phyloP scores from a whole-genome alignment of 2,797 vertebrate genomes.

The Pampus argenteus region DNA sequence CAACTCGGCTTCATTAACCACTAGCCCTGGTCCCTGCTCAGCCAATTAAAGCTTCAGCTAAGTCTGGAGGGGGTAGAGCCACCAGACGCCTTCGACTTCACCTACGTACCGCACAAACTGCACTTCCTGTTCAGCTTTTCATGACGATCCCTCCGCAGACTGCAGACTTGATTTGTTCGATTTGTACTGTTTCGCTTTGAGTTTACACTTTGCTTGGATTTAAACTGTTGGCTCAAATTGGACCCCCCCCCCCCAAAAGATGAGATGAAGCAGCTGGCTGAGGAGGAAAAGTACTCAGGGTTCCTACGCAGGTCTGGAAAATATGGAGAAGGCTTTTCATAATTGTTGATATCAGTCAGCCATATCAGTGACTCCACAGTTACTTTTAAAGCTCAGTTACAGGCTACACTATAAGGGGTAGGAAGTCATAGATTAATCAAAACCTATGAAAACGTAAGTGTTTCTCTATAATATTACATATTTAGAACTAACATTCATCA shows the following conservation, averaged over 20 bases:
- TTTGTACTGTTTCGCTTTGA: slow-evolving; percentile 22
- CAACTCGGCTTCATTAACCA: slow-evolving; percentile 59
- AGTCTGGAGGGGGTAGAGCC: slow-evolving; percentile 49
- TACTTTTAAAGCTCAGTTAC: neutral
- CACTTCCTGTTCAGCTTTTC: slow-evolving; percentile 37
- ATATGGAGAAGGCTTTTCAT: neutral
- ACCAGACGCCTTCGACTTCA: slow-evolving; percentile 69
- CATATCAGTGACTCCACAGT: neutral
- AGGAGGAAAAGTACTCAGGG: slow-evolving; percentile 18
- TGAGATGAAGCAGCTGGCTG: slow-evolving; percentile 25
- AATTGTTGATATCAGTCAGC: neutral
- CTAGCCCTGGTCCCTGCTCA: slow-evolving; percentile 48
- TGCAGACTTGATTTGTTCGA: slow-evolving; percentile 31
- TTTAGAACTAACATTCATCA: no score
- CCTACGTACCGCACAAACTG: slow-evolving; percentile 28
- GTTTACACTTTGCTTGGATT: slow-evolving; percentile 37
- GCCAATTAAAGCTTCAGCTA: slow-evolving; percentile 46
- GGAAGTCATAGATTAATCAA: neutral
- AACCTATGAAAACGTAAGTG: neutral
- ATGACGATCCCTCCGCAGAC: slow-evolving; percentile 17
- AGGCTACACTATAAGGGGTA: no score
- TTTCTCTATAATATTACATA: no score
- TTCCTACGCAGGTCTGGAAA: slow-evolving; percentile 36
- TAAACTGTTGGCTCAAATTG: slow-evolving; percentile 25
- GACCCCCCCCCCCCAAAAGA: no score